A percentile compares a stretch with the other conserved stretches of the same genome.
Evolutionary conservation across 2,888 invertebrate genomes (phyloP).

Genomic region (Platycnemis pennipes): DNA sequence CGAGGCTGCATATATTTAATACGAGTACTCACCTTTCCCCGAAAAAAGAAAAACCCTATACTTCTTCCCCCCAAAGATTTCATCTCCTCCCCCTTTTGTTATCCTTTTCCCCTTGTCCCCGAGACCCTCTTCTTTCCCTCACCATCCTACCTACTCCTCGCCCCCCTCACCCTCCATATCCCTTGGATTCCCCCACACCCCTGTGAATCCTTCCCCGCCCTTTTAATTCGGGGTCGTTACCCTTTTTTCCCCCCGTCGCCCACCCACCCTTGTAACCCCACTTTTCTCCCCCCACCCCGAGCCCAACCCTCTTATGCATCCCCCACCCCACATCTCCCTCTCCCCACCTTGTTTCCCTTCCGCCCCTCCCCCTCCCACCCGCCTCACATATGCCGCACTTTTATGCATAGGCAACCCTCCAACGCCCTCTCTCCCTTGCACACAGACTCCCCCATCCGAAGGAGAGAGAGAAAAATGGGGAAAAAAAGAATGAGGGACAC

Average conservation of each 20-base stretch:
- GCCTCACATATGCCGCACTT: background rate
- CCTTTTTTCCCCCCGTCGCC: constrained; percentile 3
- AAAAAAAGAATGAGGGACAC: background rate
- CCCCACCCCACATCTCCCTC: constrained; percentile 3
- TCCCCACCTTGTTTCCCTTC: background rate
- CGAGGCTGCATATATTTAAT: background rate
- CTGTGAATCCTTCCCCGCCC: background rate
- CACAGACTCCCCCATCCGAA: background rate
- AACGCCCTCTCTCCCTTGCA: background rate
- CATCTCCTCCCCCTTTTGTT: constrained; percentile 7
- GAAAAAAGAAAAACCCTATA: background rate
- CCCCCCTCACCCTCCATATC: background rate
- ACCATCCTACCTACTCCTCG: background rate
- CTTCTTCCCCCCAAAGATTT: constrained; percentile 5
- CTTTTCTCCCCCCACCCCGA: background rate
- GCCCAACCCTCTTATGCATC: constrained; percentile 7
- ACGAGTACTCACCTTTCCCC: too few relatives aligned
- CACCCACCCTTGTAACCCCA: background rate
- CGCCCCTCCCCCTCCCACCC: background rate
- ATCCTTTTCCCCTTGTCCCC: background rate
- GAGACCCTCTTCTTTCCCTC: background rate
- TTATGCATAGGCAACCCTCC: constrained; percentile 39
- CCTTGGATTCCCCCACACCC: constrained; percentile 7
- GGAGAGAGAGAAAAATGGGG: background rate
- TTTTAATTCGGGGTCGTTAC: constrained; percentile 64